Percentiles rank a stretch among this genome's conserved stretches.
Evolutionary conservation across 2,888 invertebrate species (phyloP).

Genomic region (Erebia aethiops): DNA sequence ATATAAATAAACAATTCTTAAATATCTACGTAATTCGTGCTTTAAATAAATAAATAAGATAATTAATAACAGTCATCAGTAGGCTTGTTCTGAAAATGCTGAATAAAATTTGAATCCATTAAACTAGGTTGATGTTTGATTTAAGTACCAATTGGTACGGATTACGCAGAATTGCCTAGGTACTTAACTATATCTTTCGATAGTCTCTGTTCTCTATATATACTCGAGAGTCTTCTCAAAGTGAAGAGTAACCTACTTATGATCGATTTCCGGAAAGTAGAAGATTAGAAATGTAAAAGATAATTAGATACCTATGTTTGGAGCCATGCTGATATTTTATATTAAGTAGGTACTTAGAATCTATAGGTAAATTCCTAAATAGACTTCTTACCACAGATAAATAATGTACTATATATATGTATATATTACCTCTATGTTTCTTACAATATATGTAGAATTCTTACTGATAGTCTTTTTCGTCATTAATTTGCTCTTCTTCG

Average conservation of each 20-base stretch:
- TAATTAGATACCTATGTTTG: neutral
- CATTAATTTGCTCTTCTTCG: neutral
- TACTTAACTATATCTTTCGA: neutral
- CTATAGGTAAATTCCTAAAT: too few relatives aligned
- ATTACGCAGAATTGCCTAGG: neutral
- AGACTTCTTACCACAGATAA: too few relatives aligned
- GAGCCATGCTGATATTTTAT: too few relatives aligned
- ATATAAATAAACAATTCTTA: conserved; percentile 1
- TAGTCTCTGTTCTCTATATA: neutral
- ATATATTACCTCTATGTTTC: too few relatives aligned
- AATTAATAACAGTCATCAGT: neutral
- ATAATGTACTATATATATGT: too few relatives aligned
- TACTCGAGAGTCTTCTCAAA: conserved; percentile 2
- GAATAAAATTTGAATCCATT: too few relatives aligned
- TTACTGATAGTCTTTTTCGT: neutral
- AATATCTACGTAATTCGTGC: neutral
- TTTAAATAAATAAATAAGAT: neutral
- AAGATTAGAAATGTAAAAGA: neutral
- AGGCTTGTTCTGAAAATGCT: too few relatives aligned
- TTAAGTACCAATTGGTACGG: too few relatives aligned
- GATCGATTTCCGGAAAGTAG: neutral
- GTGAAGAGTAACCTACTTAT: neutral
- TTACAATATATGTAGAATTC: too few relatives aligned
- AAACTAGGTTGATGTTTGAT: too few relatives aligned
- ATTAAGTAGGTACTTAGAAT: too few relatives aligned